These are phyloP conservation scores for Bungarus multicinctus DNA, from an alignment of 2,113 vertebrate species.

Conservation along the genomic window DNA sequence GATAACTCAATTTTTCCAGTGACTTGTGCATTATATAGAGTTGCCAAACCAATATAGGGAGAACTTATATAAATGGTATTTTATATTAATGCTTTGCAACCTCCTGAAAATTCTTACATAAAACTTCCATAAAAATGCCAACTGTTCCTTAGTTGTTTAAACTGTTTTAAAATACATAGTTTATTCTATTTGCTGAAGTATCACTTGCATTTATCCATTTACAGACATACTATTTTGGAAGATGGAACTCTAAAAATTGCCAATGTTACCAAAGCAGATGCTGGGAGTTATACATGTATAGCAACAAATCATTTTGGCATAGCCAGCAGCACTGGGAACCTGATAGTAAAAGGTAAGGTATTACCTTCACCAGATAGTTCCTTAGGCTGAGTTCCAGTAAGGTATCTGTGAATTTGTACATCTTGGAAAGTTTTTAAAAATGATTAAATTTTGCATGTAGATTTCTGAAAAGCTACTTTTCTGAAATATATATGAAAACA, in stretches of 20 bases:
- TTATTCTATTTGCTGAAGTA: neutral
- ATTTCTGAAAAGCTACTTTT: neutral
- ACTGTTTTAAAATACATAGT: neutral
- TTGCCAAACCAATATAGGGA: neutral
- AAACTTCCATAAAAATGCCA: neutral
- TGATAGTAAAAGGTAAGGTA: constrained; percentile 89
- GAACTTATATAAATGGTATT: neutral
- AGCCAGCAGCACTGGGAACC: constrained; percentile 87
- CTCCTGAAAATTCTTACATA: neutral
- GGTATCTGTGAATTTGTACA: neutral
- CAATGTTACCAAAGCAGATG: constrained; percentile 86
- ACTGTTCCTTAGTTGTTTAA: constrained; percentile 1
- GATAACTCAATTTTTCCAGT: neutral
- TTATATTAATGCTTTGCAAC: neutral
- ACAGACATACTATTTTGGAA: constrained; percentile 81
- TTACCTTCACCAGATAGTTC: accelerated
- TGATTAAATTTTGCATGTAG: neutral
- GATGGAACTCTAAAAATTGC: constrained; percentile 89
- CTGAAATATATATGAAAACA: neutral
- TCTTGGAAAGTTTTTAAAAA: neutral
- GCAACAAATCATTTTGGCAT: constrained; percentile 92
- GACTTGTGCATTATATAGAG: constrained; percentile 25
- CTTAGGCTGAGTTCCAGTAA: too few species aligned
- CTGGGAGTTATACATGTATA: constrained; percentile 87
- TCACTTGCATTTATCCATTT: constrained; percentile 4